A percentile compares a stretch with the other conserved stretches of the same genome.
Evolutionary conservation across 2,797 vertebrate species (phyloP).

Genomic region (Acropternis orthonyx): DNA sequence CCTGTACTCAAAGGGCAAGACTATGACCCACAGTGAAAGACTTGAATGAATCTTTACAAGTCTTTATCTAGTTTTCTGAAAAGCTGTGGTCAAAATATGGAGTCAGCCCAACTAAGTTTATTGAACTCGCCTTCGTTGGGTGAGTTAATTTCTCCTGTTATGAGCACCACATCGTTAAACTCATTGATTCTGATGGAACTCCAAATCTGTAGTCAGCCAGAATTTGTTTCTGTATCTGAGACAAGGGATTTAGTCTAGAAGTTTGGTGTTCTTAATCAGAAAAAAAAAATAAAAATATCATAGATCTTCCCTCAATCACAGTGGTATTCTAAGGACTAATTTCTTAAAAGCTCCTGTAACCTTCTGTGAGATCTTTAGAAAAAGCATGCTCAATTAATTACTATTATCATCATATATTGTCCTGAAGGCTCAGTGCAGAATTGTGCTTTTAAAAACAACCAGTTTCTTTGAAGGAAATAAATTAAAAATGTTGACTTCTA

Average conservation of each 20-base stretch:
- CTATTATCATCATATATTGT: neutral
- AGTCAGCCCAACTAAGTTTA: neutral
- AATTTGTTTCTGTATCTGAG: neutral
- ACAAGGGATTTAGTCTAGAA: neutral
- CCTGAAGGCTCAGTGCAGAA: neutral
- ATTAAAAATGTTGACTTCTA: neutral
- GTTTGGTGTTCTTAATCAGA: neutral
- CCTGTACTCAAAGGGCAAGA: neutral
- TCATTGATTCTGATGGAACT: neutral
- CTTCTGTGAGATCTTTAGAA: neutral
- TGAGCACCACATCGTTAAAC: neutral
- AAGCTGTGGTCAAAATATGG: neutral
- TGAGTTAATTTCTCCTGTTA: neutral
- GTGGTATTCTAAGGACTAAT: neutral
- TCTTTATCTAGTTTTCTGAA: neutral
- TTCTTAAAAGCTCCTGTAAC: neutral
- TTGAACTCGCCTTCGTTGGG: rapidly evolving
- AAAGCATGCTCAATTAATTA: neutral
- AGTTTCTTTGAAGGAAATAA: neutral
- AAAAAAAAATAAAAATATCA: too few relatives aligned
- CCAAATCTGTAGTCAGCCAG: neutral
- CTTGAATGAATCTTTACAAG: neutral
- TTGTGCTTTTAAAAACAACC: neutral
- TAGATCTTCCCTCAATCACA: neutral
- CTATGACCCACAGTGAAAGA: neutral